phyloP scores from a whole-genome alignment of 2,888 invertebrate species.

The Ecliptopera silaceata region DNA sequence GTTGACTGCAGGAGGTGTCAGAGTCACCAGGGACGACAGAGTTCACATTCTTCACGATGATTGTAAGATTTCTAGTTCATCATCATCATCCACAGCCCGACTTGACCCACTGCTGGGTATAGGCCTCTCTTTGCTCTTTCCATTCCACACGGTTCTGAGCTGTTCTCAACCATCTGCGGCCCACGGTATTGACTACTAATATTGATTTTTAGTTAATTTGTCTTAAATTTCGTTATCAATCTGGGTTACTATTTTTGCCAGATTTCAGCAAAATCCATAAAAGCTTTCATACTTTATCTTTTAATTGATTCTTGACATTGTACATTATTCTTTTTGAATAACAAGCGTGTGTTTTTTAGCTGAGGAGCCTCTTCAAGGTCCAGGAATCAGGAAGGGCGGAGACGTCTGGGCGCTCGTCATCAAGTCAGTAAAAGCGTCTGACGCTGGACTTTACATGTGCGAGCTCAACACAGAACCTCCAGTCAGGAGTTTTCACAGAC shows the following conservation, averaged over 20 bases:
- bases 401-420: conserved; percentile 94
- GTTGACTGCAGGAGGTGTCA: conserved; percentile 88
- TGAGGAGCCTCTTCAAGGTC: conserved; percentile 72
- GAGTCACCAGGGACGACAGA: conserved; percentile 89
- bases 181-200: too few relatives aligned
- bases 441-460: conserved; percentile 91
- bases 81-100: too few relatives aligned
- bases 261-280: too few relatives aligned
- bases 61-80: conserved; percentile 73
- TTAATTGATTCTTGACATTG: too few relatives aligned
- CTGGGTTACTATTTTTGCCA: too few relatives aligned
- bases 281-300: too few relatives aligned
- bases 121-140: too few relatives aligned
- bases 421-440: conserved; percentile 85
- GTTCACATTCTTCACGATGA: conserved; percentile 90
- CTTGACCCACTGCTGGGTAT: too few relatives aligned
- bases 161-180: too few relatives aligned
- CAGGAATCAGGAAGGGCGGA: conserved; percentile 84
- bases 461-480: conserved; percentile 92
- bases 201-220: too few relatives aligned
- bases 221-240: too few relatives aligned
- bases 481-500: conserved; percentile 89
- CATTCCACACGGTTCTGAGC: too few relatives aligned
- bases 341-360: conserved; percentile 44
- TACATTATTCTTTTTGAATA: neutral